Conservation (phyloP, 2,888 invertebrate species). For the Drosophila peninsularis region DNA sequence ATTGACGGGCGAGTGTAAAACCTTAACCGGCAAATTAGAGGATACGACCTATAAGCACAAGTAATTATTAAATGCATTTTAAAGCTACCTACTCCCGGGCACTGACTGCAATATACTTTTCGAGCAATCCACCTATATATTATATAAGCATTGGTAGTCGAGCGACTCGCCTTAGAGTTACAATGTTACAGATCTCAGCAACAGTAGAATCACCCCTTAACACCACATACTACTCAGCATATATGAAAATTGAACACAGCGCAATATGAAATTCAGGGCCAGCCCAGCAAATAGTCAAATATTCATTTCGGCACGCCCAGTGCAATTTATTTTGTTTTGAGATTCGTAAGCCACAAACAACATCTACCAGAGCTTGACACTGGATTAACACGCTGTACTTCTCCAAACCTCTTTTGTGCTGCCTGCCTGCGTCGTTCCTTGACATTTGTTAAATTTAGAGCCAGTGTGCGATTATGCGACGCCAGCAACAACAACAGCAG, state of each 20-base stretch:
- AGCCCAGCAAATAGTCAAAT: slow-evolving; percentile 33
- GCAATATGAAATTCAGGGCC: slow-evolving; percentile 71
- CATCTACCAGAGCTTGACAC: slow-evolving; percentile 52
- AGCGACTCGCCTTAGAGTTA: background rate
- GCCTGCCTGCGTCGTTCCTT: slow-evolving; percentile 55
- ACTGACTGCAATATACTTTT: slow-evolving; percentile 28
- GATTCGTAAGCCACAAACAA: slow-evolving; percentile 44
- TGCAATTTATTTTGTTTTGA: slow-evolving; percentile 53
- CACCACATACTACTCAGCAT: slow-evolving; percentile 5
- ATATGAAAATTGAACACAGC: slow-evolving; percentile 38
- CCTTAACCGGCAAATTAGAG: slow-evolving; percentile 95
- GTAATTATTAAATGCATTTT: slow-evolving; percentile 85
- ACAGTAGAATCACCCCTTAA: no score
- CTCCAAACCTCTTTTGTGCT: slow-evolving; percentile 81
- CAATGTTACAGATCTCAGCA: no score
- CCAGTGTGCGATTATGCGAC: slow-evolving; percentile 53
- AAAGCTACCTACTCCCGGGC: background rate
- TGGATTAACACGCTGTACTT: slow-evolving; percentile 83
- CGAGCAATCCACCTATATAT: slow-evolving; percentile 1
- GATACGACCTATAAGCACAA: slow-evolving; percentile 94
- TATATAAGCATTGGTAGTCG: slow-evolving; percentile 3
- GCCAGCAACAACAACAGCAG: slow-evolving; percentile 34
- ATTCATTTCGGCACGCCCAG: slow-evolving; percentile 31
- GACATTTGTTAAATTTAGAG: slow-evolving; percentile 49
- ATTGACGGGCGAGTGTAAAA: slow-evolving; percentile 95